Percentiles rank a stretch among this genome's conserved stretches.
These are phyloP conservation scores for Ptyas mucosa DNA, from an alignment of 2,113 vertebrate genomes.

Conservation along the genomic window DNA sequence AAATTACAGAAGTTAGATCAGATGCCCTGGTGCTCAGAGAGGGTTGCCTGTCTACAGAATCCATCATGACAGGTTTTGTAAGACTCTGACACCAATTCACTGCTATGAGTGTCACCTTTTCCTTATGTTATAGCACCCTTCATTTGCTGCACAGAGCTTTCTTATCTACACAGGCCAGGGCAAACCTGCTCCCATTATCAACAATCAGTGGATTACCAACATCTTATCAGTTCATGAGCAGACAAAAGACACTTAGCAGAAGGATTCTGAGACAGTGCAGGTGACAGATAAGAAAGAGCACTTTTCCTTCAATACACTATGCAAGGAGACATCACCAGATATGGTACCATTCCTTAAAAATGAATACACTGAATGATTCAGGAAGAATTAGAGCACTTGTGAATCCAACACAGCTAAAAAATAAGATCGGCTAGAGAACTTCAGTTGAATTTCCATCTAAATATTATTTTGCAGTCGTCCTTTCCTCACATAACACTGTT, in stretches of 20 bases:
- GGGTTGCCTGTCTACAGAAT: background rate
- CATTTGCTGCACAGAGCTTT: slow-evolving; percentile 15
- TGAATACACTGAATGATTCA: rapidly evolving
- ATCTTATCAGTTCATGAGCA: slow-evolving; percentile 51
- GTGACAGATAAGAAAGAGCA: slow-evolving; percentile 47
- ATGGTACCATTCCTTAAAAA: rapidly evolving
- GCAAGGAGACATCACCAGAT: slow-evolving; percentile 14
- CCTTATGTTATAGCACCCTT: slow-evolving; percentile 2
- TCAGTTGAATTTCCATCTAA: background rate
- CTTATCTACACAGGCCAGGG: slow-evolving; percentile 43
- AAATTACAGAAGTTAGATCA: background rate
- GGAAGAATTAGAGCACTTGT: background rate
- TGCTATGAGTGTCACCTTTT: background rate
- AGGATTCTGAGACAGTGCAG: slow-evolving; percentile 49
- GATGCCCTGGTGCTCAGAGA: background rate
- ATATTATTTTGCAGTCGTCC: rapidly evolving
- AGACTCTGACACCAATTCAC: background rate
- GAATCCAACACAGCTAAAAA: rapidly evolving
- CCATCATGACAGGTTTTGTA: background rate
- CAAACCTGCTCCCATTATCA: slow-evolving; percentile 36
- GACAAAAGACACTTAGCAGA: slow-evolving; percentile 56
- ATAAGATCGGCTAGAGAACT: background rate
- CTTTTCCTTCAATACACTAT: background rate
- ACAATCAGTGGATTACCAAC: slow-evolving; percentile 40
- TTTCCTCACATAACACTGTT: background rate